A percentile compares a stretch with the other conserved stretches of the same genome.
phyloP scores from a whole-genome alignment of 2,888 invertebrate genomes.

The Galerucella pusilla region DNA sequence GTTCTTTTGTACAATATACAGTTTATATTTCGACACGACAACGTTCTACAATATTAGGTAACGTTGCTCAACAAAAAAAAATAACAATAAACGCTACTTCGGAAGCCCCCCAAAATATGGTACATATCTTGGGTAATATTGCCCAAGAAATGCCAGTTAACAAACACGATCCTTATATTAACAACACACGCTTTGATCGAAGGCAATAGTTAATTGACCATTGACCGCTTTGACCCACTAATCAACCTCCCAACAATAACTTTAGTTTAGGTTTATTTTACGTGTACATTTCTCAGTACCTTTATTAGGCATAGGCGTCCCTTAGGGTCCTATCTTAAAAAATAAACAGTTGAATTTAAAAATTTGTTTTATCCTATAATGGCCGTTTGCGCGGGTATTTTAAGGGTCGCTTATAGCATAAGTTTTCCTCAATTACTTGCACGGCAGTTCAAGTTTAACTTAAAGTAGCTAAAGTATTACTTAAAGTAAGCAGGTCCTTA shows the following conservation, averaged over 20 bases:
- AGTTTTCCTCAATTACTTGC: too few relatives aligned
- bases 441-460: too few relatives aligned
- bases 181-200: slow-evolving; percentile 2
- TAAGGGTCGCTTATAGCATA: too few relatives aligned
- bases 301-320: slow-evolving; percentile 6
- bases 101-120: slow-evolving; percentile 10
- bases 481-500: too few relatives aligned
- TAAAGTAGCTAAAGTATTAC: too few relatives aligned
- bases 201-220: slow-evolving; percentile 17
- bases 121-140: slow-evolving; percentile 5
- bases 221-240: slow-evolving; percentile 14
- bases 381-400: too few relatives aligned
- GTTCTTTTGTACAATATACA: background rate
- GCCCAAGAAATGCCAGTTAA: background rate
- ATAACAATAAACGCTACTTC: background rate
- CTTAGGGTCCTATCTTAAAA: background rate
- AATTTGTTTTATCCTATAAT: too few relatives aligned
- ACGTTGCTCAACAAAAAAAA: slow-evolving; percentile 3
- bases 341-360: background rate
- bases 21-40: background rate
- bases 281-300: slow-evolving; percentile 11
- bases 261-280: background rate
- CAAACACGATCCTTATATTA: slow-evolving; percentile 2
- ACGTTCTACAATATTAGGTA: background rate
- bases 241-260: slow-evolving; percentile 16